These are phyloP conservation scores for Takifugu rubripes DNA, from an alignment of 2,797 vertebrate species.

Conservation along the genomic window DNA sequence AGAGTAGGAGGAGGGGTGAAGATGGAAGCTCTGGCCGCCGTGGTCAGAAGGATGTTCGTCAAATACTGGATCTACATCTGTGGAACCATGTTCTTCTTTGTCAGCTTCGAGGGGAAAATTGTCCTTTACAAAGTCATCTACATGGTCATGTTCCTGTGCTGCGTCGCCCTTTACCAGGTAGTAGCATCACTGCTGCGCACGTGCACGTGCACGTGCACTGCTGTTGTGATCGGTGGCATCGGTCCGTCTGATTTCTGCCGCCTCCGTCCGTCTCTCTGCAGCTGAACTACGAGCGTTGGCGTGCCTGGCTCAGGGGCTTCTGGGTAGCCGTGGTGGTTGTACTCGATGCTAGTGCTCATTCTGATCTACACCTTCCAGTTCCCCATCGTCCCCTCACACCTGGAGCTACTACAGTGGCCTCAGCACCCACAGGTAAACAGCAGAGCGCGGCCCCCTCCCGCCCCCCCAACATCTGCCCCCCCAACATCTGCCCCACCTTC, in stretches of 20 bases:
- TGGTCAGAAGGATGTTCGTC: slow-evolving; percentile 89
- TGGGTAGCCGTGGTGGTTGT: slow-evolving; percentile 97
- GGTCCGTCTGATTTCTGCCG: too few species aligned
- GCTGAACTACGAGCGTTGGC: slow-evolving; percentile 95
- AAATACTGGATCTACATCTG: slow-evolving; percentile 98
- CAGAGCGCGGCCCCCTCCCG: too few species aligned
- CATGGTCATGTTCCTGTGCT: slow-evolving; percentile 95
- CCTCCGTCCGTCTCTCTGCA: slow-evolving; percentile 35
- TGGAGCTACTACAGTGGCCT: slow-evolving; percentile 93
- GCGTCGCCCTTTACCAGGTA: slow-evolving; percentile 94
- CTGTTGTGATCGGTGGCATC: not conserved
- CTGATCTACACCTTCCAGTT: slow-evolving; percentile 97
- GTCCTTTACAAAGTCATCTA: slow-evolving; percentile 98
- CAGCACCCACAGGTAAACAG: slow-evolving; percentile 63
- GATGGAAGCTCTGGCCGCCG: slow-evolving; percentile 87
- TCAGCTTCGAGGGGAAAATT: slow-evolving; percentile 93
- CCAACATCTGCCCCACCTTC: not conserved
- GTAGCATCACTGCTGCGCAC: not conserved
- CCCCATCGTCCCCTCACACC: slow-evolving; percentile 83
- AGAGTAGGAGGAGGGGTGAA: slow-evolving; percentile 74
- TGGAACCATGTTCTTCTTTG: slow-evolving; percentile 97
- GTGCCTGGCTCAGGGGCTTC: slow-evolving; percentile 88
- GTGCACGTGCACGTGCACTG: too few species aligned
- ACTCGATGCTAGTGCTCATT: slow-evolving; percentile 93
- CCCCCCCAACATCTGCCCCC: not conserved